Conservation (phyloP, 2,797 vertebrate species). For the Phoeniculus purpureus region DNA sequence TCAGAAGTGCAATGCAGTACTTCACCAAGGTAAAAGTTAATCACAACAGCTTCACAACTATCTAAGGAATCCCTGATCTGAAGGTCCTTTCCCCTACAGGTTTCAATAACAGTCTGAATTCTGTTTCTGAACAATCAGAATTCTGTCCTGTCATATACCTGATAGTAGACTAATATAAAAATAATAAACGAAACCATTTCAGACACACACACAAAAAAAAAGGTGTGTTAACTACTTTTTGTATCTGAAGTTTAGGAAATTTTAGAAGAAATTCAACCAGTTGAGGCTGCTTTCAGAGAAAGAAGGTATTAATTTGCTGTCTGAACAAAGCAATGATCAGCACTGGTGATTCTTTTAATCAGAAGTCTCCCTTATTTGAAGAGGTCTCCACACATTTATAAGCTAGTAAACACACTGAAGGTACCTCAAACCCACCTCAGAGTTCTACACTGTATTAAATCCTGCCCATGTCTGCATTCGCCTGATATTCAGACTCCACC, state of each 20-base stretch:
- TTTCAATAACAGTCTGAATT: neutral
- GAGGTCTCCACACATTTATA: neutral
- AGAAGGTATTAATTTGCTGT: neutral
- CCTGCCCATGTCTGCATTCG: neutral
- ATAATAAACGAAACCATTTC: fast-evolving
- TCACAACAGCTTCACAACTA: neutral
- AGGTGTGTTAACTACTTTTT: neutral
- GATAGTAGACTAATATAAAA: neutral
- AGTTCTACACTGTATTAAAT: neutral
- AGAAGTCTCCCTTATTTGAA: neutral
- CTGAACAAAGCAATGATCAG: neutral
- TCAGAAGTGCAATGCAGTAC: neutral
- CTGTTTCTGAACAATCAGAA: neutral
- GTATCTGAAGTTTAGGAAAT: neutral
- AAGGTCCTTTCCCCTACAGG: neutral
- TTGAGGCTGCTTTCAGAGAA: neutral
- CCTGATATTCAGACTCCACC: fast-evolving
- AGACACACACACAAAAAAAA: neutral
- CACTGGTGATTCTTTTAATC: neutral
- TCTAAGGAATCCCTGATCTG: neutral
- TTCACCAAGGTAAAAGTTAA: neutral
- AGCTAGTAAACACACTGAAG: neutral
- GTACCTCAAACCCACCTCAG: neutral
- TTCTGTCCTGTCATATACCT: neutral
- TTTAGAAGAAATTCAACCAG: neutral